These are phyloP conservation scores for Enteromius unitaeniatus DNA, from an alignment of 2,797 vertebrate genomes.

Conservation along the genomic window DNA sequence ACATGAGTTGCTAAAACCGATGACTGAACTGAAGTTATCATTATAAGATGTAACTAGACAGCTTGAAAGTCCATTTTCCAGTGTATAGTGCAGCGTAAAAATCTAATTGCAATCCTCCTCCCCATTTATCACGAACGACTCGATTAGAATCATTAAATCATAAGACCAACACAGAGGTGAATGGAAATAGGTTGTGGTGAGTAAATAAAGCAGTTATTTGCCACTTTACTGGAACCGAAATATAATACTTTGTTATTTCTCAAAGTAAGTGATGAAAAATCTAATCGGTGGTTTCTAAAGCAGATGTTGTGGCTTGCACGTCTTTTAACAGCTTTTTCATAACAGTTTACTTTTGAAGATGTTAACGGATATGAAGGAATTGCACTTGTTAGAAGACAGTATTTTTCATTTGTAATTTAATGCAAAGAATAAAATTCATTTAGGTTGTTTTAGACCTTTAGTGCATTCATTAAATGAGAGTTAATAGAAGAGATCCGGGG, in stretches of 20 bases:
- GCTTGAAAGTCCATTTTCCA: conserved; percentile 43
- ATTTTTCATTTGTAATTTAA: background rate
- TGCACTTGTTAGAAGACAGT: background rate
- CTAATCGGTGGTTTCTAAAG: background rate
- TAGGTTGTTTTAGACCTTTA: background rate
- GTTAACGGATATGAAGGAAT: background rate
- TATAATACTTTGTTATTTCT: background rate
- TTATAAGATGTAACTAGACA: conserved; percentile 37
- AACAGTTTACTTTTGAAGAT: background rate
- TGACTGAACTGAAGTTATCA: conserved; percentile 32
- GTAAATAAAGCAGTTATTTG: conserved; percentile 8
- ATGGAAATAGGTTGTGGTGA: background rate
- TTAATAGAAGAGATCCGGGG: background rate
- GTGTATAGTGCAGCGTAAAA: background rate
- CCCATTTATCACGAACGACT: background rate
- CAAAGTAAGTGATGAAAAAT: background rate
- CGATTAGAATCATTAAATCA: conserved; percentile 15
- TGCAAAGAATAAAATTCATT: background rate
- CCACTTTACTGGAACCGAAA: conserved; percentile 4
- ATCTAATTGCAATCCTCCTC: conserved; percentile 4
- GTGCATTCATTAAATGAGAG: background rate
- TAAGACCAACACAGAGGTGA: background rate
- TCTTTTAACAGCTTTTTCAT: conserved; percentile 9
- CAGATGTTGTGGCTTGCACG: background rate
- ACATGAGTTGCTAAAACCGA: background rate